These are phyloP conservation scores for Neodiprion lecontei DNA, from an alignment of 1,140 invertebrate genomes.

Conservation along the genomic window DNA sequence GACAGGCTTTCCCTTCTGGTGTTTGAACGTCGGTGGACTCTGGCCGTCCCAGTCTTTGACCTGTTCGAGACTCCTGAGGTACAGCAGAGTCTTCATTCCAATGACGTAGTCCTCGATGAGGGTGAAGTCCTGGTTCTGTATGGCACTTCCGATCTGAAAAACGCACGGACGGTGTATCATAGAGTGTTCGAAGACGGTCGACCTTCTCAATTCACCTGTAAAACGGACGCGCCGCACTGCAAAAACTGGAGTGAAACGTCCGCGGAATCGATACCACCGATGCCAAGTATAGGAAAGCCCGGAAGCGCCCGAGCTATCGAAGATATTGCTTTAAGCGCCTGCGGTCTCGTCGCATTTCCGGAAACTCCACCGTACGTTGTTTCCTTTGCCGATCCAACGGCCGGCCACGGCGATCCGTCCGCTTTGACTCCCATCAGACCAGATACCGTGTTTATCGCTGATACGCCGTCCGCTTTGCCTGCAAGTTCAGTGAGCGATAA, in stretches of 20 bases:
- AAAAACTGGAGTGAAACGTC: slow-evolving; percentile 93
- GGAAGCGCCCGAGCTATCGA: slow-evolving; percentile 83
- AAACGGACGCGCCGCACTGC: slow-evolving; percentile 85
- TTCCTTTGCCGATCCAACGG: slow-evolving; percentile 77
- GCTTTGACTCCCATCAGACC: slow-evolving; percentile 89
- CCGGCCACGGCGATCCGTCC: slow-evolving; percentile 89
- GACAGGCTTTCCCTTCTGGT: slow-evolving; percentile 93
- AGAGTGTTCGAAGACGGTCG: not conserved
- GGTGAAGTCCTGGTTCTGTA: slow-evolving; percentile 99
- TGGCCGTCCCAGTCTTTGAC: slow-evolving; percentile 89
- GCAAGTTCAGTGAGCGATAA: slow-evolving; percentile 23
- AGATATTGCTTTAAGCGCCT: slow-evolving; percentile 89
- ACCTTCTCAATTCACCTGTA: slow-evolving; percentile 73
- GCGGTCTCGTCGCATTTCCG: slow-evolving; percentile 93
- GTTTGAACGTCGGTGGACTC: slow-evolving; percentile 85
- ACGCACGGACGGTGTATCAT: not conserved
- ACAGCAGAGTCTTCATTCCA: slow-evolving; percentile 89
- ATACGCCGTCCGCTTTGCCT: slow-evolving; percentile 93
- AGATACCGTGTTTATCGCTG: slow-evolving; percentile 96
- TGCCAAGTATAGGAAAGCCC: slow-evolving; percentile 91
- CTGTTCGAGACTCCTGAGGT: slow-evolving; percentile 74
- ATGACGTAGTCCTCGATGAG: slow-evolving; percentile 92
- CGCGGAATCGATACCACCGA: slow-evolving; percentile 96
- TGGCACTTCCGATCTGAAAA: slow-evolving; percentile 86
- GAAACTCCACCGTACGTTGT: slow-evolving; percentile 98